Evolutionary conservation across 2,113 vertebrate genomes (phyloP).

Genomic region (Pseudorectes ferrugineus): DNA sequence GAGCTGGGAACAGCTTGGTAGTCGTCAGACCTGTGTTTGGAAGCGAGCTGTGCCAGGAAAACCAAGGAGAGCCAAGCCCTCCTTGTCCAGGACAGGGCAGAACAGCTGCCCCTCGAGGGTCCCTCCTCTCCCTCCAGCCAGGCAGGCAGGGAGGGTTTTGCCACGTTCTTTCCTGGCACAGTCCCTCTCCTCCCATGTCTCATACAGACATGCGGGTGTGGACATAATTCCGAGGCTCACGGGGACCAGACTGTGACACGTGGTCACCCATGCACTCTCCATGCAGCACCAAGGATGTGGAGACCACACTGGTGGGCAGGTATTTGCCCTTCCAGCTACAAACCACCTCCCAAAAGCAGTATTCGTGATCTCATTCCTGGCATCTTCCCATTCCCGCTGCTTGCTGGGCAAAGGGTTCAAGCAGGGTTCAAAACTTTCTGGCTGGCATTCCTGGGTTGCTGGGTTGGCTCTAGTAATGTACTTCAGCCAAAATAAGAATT

Average conservation of each 20-base stretch:
- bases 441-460: neutral
- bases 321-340: neutral
- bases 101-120: fast-evolving
- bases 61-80: fast-evolving
- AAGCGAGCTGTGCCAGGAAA: neutral
- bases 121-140: neutral
- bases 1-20: neutral
- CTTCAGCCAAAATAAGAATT: neutral
- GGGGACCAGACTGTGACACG: neutral
- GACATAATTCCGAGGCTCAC: too few relatives aligned
- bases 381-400: neutral
- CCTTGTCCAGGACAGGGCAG: neutral
- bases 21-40: neutral
- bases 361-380: neutral
- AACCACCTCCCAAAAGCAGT: neutral
- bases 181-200: neutral
- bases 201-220: neutral
- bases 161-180: fast-evolving
- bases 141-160: neutral
- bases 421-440: neutral
- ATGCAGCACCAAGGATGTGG: neutral
- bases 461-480: neutral
- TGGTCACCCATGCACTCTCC: neutral
- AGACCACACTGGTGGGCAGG: neutral
- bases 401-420: neutral